Base-by-base conservation (phyloP, 2,113 vertebrate genomes). In the Gasterosteus nipponicus region DNA sequence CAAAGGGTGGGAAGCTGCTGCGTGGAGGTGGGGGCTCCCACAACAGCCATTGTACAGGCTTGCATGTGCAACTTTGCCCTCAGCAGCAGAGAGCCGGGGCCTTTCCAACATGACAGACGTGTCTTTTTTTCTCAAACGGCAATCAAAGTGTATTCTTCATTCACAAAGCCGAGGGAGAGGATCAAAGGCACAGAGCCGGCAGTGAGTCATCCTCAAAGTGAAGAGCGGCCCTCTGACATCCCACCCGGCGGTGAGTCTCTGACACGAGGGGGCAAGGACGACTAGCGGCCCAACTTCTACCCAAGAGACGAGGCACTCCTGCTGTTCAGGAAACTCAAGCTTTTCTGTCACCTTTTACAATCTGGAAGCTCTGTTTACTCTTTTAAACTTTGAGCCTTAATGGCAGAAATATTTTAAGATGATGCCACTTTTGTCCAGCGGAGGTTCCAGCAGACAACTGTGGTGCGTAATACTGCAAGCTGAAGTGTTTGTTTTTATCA, bases 111-210 rank as follows among this genome's bases (percentile, higher is more conserved):
- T 88, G 86, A 87, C 75, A 89, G 76, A 85, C 76, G 9, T 61
- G 67, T 82, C 79, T 86, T 81, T 83, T 81, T 85, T 80, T 88
- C 77, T 91, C 74, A 81, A 86, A 87, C 49, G 81, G 81, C 81
- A 92, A 89, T 93, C 89, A 89, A 73, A 83, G 81, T 67, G 67
- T 64, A 91, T 92, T 89, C 81, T 90, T 81, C 91, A 89, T 88
- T 90, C 89, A 87, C 82, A 89, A 88, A 92, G 87, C 86, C 33
- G 72, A 38, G 61, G 77, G 80, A 86, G 81, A 70, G 81, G 86
- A 92, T 92, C 87, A 90, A 88, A 92, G 78, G 73, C 73, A 42
- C 54, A 76, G 22, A 63, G 88, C 61, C 85, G 22, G 89, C 57
- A 77, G 76, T 77, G 87, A 92, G 58, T 92, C 81, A 87, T 81